Evolutionary conservation across 2,113 vertebrate species (phyloP), one percentile per base, ranked within the genome.

Genomic region (Eretmochelys imbricata): DNA sequence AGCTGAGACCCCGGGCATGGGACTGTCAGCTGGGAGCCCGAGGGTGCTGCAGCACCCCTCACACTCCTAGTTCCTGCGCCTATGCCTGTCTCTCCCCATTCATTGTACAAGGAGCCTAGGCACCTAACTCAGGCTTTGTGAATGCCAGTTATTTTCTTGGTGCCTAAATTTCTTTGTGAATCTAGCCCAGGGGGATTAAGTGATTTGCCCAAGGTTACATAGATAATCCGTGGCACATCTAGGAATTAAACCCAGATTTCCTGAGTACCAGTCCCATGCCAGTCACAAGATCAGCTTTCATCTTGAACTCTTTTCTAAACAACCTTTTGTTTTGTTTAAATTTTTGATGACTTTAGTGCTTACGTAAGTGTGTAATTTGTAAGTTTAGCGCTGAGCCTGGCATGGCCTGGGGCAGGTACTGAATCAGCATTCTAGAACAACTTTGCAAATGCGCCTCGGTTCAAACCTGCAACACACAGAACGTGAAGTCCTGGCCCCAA

Each of bases 301-400:
- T 53, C 85, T 87, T 2, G 1, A 86, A 83, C 85, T 93, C 90
- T 93, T 93, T 35, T 85, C 4, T 83, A 81, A 91, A 4, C 1
- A 85, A 53, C 5, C 79, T 85, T 91, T 91, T 55, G 25, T 84
- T 76, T 84, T 93, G 84, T 16, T 92, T 59, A 59, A 69, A 69
- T 69, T 69, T n/a, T 69, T 69, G 62, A 69, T n/a, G 62, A n/a
- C 16, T 16, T 88, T 6, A 85, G 82, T 0, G 0, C 82, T 93
- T 0, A 4, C 84, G 53, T 85, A 80, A 91, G 20, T 75, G 14
- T 69, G 38, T 5, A 50, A 84, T 42, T 92, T 89, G 94, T 96
- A 96, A 93, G 95, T 96, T 96, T 95, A 96, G 94, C 95, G 93
- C 80, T 91, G 80, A 91, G 89, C 82, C 88, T 93, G 48, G 89